Percentiles rank a stretch among this genome's conserved stretches.
Conservation (phyloP, 64 coral and sea anemone genomes). For the Porites lutea region DNA sequence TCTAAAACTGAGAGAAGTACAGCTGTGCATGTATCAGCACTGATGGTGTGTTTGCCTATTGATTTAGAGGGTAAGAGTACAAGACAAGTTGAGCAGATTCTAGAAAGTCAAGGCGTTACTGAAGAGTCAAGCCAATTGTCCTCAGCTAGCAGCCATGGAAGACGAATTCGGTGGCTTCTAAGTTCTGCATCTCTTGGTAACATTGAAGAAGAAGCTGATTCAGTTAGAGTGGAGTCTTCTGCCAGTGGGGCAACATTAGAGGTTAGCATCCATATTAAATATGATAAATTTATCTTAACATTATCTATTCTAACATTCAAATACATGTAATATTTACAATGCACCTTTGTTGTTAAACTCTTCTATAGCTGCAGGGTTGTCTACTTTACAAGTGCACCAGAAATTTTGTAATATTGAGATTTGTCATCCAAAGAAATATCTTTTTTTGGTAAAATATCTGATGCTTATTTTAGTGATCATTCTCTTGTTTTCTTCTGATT, state of each 20-base stretch:
- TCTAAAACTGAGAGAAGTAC: too few relatives aligned
- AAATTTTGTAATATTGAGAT: conserved; percentile 6
- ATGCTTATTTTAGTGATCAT: not conserved
- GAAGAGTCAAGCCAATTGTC: conserved; percentile 36
- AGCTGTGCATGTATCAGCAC: not conserved
- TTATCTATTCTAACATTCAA: too few relatives aligned
- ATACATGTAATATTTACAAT: too few relatives aligned
- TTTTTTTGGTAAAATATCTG: not conserved
- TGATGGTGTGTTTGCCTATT: not conserved
- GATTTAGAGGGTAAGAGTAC: conserved; percentile 16
- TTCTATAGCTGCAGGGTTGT: too few relatives aligned
- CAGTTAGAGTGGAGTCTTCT: conserved; percentile 75
- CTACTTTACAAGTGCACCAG: conserved; percentile 6
- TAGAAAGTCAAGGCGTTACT: not conserved
- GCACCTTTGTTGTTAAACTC: too few relatives aligned
- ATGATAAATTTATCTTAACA: too few relatives aligned
- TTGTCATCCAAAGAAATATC: not conserved
- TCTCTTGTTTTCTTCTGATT: not conserved
- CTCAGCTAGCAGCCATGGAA: conserved; percentile 67
- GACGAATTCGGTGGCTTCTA: conserved; percentile 78
- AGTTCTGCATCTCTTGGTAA: conserved; percentile 86
- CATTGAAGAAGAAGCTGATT: conserved; percentile 57
- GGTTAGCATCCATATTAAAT: conserved; percentile 12
- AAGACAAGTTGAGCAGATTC: not conserved
- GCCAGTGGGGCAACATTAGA: conserved; percentile 88